Evolutionary conservation across 35 echinoderm and acorn worm genomes (phyloP), one percentile per base, ranked within the genome.

Genomic region (Holothuria glaberrima): DNA sequence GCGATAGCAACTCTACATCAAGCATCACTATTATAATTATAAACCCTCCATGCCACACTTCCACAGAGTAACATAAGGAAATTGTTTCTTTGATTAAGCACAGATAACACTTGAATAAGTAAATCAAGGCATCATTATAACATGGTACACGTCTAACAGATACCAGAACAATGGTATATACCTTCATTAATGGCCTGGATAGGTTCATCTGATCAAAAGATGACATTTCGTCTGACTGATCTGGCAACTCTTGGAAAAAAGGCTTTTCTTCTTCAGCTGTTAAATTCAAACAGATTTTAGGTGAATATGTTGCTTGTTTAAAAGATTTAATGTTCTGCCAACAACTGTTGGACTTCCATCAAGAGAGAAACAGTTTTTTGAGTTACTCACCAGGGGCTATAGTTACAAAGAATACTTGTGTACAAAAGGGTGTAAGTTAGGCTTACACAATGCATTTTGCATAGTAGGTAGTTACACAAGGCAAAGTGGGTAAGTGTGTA

Each of bases 191-290:
- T 72, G 97, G 97, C 59, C 97, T 70, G 46, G 97, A 99, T 7
- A 99, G 89, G 57, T 99, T 99, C 97, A 99, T 99, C 26, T 99
- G 91, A 21, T 92, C 85, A 78, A 97, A 97, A 57, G 89, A 86
- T 36, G 80, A 57, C 10, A 88, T 62, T 31, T 92, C 89, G 70
- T 80, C 75, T 16, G 68, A 17, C 19, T 90, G 25, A 29, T 93
- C 91, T 16, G 83, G 66, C 18, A 90, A 36, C 24, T 97, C 92
- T 56, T 92, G 84, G 81, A 98, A 94, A 64, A 98, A 98, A 10
- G 80, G 41, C 54, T 91, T 91, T 58, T 94, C 76, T 57, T 94
- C 86, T 9, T 35, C 26, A 57, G 28, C 48, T 57, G 28, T 19
- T 22, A 50, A 46, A 54, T 38, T 30, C 9, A 27, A 82, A 46